Base-by-base conservation (phyloP, 1,140 invertebrate genomes). In the Sycophila sp. region DNA sequence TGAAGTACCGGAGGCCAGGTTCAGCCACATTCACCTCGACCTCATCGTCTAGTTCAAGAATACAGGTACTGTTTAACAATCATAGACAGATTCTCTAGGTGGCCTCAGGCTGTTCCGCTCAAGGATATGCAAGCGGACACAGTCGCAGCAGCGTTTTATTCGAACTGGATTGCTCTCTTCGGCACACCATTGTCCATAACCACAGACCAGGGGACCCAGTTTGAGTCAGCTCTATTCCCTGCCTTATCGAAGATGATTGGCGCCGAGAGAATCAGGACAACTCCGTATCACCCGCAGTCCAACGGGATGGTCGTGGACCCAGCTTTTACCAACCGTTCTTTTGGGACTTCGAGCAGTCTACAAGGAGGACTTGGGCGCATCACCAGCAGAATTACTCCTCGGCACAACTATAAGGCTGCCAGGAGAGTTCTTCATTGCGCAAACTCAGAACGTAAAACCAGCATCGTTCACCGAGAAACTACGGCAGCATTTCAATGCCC, bases 71-170 rank as follows among this genome's bases (percentile, higher is more conserved):
- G 79, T 8, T 67, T 89, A 0, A 88, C 87, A 1, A 76, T 80
- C 15, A 83, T 87, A 1, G 87, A 88, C 69, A 60, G 81, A 22
- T 81, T 75, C 63, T 86, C 87, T 7, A 67, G 82, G n/a, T 89
- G 84, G 85, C 84, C 81, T 0, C 86, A 87, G 75, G 81, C n/a
- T 3, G 65, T 83, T 22, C 87, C 86, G 4, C 30, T 87, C 0
- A 17, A 60, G 13, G 81, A 88, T 28, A 85, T 83, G 1, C 73
- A 78, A 6, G 83, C 85, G 8, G 74, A 80, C 32, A 79, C 78
- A 7, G 76, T 85, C 2, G 76, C 78, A 0, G 28, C 67, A 22
- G 74, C 78, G 4, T 74, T 88, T 22, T 70, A 79, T 22, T 60
- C 55, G 15, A 59, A 51, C 11, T 80, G 78, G 83, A 75, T 84